Evolutionary conservation across 1,140 invertebrate species (phyloP).

Genomic region (honey bee (Apis mellifera)): DNA sequence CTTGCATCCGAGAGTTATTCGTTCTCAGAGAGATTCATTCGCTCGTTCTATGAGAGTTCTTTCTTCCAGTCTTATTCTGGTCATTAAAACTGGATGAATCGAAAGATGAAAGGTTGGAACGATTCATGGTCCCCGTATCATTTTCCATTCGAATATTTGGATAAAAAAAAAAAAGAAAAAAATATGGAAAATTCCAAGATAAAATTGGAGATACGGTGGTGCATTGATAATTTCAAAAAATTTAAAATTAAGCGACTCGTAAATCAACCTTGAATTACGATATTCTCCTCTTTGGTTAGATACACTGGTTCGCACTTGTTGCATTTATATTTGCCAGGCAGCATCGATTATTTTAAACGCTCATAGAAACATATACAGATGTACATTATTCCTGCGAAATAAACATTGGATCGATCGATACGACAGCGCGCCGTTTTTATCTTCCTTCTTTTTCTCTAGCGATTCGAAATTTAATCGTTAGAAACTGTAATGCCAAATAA

Average conservation of each 20-base stretch:
- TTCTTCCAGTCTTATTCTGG: too few species aligned
- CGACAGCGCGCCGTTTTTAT: neutral
- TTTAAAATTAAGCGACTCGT: neutral
- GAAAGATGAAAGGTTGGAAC: too few species aligned
- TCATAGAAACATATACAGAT: too few species aligned
- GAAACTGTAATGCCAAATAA: too few species aligned
- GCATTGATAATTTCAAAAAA: neutral
- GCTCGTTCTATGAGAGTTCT: neutral
- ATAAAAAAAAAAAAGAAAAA: too few species aligned
- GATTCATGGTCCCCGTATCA: neutral
- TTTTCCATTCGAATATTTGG: neutral
- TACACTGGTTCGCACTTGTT: constrained; percentile 1
- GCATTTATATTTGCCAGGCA: constrained; percentile 2
- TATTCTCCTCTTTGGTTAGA: constrained; percentile 16
- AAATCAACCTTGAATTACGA: neutral
- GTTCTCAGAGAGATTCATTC: neutral
- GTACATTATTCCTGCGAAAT: constrained; percentile 10
- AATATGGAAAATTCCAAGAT: too few species aligned
- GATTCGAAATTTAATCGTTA: too few species aligned
- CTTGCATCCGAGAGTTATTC: neutral
- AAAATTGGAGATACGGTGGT: neutral
- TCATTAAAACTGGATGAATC: neutral
- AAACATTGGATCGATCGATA: neutral
- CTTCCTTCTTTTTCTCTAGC: too few species aligned
- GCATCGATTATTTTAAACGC: constrained; percentile 32